Conservation (phyloP, 1,140 invertebrate species). For the Chlorops oryzae region DNA sequence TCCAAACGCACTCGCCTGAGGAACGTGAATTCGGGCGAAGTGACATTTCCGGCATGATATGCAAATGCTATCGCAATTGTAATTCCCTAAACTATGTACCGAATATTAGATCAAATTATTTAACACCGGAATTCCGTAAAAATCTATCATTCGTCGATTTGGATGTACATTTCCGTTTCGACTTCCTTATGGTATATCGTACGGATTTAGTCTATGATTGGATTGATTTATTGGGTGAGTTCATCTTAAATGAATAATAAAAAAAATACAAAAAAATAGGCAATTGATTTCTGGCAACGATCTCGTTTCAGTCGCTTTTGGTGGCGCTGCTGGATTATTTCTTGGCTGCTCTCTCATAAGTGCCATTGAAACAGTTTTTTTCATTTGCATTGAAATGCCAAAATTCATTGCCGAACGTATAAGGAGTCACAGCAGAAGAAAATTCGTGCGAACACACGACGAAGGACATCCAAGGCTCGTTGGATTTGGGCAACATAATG, state of each 20-base stretch:
- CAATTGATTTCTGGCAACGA: too few relatives aligned
- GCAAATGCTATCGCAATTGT: conserved; percentile 43
- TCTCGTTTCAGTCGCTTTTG: conserved; percentile 57
- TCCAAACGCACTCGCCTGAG: conserved; percentile 29
- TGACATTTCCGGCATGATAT: conserved; percentile 34
- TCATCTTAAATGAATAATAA: too few relatives aligned
- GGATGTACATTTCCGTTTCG: conserved; percentile 40
- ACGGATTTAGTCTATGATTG: conserved; percentile 41
- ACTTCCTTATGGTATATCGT: conserved; percentile 40
- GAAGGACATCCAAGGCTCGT: too few relatives aligned
- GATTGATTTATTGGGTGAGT: conserved; percentile 44
- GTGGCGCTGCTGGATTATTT: conserved; percentile 68
- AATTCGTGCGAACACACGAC: too few relatives aligned
- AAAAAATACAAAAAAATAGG: too few relatives aligned
- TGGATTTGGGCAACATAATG: too few relatives aligned
- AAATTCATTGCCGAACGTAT: too few relatives aligned
- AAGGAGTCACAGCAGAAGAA: too few relatives aligned
- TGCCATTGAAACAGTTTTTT: conserved; percentile 66
- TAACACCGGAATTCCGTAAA: conserved; percentile 27
- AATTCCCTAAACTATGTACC: conserved; percentile 38
- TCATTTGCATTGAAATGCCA: conserved; percentile 54
- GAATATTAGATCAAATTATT: conserved; percentile 38
- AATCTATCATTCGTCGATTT: conserved; percentile 38
- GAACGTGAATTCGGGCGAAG: conserved; percentile 31
- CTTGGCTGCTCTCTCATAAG: conserved; percentile 66